These are phyloP conservation scores for Schlechtendalia chinensis DNA, from an alignment of 1,140 invertebrate genomes.

Conservation along the genomic window DNA sequence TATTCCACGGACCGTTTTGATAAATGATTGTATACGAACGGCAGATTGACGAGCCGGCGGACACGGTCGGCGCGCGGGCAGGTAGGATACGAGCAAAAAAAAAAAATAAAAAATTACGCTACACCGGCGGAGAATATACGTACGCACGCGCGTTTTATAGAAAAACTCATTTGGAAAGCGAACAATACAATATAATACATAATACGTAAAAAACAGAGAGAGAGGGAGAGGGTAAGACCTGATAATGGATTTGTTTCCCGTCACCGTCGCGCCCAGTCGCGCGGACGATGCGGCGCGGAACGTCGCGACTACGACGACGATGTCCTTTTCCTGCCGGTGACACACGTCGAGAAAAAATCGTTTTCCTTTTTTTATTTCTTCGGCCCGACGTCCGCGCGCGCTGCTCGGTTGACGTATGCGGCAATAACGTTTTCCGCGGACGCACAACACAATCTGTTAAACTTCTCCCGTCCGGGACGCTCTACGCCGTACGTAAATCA, in stretches of 20 bases:
- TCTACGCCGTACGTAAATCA: too few species aligned
- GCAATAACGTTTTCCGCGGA: background rate
- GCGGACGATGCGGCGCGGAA: too few species aligned
- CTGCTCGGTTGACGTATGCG: background rate
- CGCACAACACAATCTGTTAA: too few species aligned
- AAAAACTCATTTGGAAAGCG: conserved; percentile 5
- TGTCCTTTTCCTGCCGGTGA: conserved; percentile 30
- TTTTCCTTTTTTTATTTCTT: conserved; percentile 21
- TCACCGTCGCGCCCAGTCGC: background rate
- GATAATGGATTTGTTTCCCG: background rate
- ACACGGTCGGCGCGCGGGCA: background rate
- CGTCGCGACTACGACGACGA: background rate
- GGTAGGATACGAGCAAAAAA: too few species aligned
- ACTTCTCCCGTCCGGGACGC: background rate
- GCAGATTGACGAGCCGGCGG: background rate
- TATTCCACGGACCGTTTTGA: too few species aligned
- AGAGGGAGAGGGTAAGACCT: background rate
- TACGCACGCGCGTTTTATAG: too few species aligned
- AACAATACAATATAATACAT: conserved; percentile 17
- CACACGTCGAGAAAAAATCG: background rate
- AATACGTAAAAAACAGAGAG: too few species aligned
- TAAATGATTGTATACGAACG: background rate
- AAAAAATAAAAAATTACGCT: background rate
- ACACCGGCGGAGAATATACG: too few species aligned
- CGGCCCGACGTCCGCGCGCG: too few species aligned